A percentile compares a stretch with the other conserved stretches of the same genome.
phyloP scores from a whole-genome alignment of 2,797 vertebrate species.

The Zenarchopterus dispar region DNA sequence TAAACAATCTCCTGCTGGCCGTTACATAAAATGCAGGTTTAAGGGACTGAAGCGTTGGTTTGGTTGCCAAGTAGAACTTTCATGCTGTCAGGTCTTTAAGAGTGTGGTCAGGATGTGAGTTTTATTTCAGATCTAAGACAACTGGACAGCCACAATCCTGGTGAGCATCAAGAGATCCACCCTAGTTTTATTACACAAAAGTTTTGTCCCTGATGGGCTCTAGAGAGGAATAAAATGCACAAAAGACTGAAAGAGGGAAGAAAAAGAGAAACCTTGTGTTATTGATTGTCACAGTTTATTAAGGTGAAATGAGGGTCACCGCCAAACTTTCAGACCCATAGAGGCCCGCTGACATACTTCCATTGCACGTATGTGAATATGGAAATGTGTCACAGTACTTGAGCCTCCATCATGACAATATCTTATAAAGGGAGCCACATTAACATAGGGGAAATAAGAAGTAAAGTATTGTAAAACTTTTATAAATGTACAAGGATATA shows the following conservation, averaged over 20 bases:
- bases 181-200: conserved; percentile 13
- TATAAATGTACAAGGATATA: background rate
- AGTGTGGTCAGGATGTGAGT: no score
- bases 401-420: background rate
- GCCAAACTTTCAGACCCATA: conserved; percentile 20
- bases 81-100: no score
- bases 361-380: background rate
- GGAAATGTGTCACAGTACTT: background rate
- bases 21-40: no score
- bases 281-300: conserved; percentile 19
- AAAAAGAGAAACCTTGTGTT: conserved; percentile 23
- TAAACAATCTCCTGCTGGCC: no score
- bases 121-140: no score
- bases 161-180: no score
- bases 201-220: conserved; percentile 41
- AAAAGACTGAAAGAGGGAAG: conserved; percentile 26
- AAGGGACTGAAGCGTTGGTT: no score
- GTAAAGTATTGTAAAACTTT: background rate
- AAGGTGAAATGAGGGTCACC: conserved; percentile 17
- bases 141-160: no score
- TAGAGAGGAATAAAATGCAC: conserved; percentile 24
- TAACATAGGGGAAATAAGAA: no score
- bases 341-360: conserved; percentile 31
- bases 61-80: no score
- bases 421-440: no score